Evolutionary conservation across 2,797 vertebrate species (phyloP), one percentile per base, ranked within the genome.

Genomic region (Pygocentrus nattereri): DNA sequence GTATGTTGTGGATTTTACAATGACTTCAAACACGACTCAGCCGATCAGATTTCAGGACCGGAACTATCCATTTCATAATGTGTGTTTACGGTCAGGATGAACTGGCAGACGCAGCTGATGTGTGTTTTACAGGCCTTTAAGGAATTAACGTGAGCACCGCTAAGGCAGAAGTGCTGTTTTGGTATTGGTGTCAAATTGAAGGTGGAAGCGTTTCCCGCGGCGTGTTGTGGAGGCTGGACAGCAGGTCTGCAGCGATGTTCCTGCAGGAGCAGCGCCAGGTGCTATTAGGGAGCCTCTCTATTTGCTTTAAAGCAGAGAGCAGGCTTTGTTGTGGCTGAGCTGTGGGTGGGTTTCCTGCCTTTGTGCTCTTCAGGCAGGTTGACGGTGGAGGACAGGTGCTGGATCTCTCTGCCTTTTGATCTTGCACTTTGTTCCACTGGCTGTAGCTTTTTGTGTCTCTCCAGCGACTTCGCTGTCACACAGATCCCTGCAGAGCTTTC

Each of bases 311-410:
- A 69, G 67, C 34, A 16, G 15, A 19, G 68, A 70, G 68, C 67
- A 21, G 38, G 12, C 30, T 27, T 11, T 64, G 69, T 54, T 79
- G 30, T 54, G 47, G 3, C 70, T 44, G 23, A 23, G 61, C 47
- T 65, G 78, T 80, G 56, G 70, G 50, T 19, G 19, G 49, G 62
- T 65, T 74, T 49, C 72, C 49, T 50, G 70, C 19, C 70, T 54
- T 5, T 25, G 64, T 50, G 27, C 27, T 13, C 70, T 73, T 64
- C 65, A 49, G 70, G 49, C 58, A 38, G 58, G 58, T 1, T 38
- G 44, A 30, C 59, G 21, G 61, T n/a, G 1, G 27, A 56, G 38
- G 62, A 75, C 79, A 74, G 61, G 62, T 34, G 71, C 7, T 74
- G 71, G 10, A 19, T 65, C 71, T 23, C 34, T 7, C 8, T 34